These are phyloP conservation scores for Heliothis virescens DNA, from an alignment of 1,140 invertebrate genomes.

Conservation along the genomic window DNA sequence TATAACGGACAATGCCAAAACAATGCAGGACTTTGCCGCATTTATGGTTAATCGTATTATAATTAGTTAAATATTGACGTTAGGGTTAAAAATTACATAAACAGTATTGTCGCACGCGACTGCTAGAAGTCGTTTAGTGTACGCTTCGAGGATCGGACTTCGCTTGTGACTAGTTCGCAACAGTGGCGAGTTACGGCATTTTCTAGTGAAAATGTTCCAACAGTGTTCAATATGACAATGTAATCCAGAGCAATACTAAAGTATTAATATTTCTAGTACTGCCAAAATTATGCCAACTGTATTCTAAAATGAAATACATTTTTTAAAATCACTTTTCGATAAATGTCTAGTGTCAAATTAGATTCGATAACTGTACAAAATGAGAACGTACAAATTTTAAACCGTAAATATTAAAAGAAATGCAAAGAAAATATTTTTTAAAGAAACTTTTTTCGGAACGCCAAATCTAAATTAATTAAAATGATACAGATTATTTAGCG, in stretches of 20 bases:
- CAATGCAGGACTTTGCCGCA: slow-evolving; percentile 74
- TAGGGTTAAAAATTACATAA: slow-evolving; percentile 79
- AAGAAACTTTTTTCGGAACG: slow-evolving; percentile 84
- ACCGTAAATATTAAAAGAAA: slow-evolving; percentile 78
- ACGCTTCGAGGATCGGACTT: slow-evolving; percentile 73
- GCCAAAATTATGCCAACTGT: slow-evolving; percentile 85
- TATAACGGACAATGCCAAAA: slow-evolving; percentile 82
- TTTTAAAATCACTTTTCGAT: slow-evolving; percentile 81
- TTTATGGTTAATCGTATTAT: slow-evolving; percentile 82
- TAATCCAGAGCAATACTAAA: slow-evolving; percentile 86
- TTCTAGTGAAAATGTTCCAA: slow-evolving; percentile 69
- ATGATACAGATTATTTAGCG: slow-evolving; percentile 84
- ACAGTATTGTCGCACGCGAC: slow-evolving; percentile 81
- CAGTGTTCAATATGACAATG: slow-evolving; percentile 85
- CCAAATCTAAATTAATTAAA: slow-evolving; percentile 81
- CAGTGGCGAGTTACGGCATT: slow-evolving; percentile 60
- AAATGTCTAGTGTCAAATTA: slow-evolving; percentile 86
- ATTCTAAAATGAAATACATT: slow-evolving; percentile 79
- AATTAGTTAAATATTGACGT: slow-evolving; percentile 85
- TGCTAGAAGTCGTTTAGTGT: slow-evolving; percentile 69
- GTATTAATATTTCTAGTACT: slow-evolving; percentile 85
- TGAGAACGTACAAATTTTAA: slow-evolving; percentile 85
- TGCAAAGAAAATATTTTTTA: slow-evolving; percentile 85
- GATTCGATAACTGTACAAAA: slow-evolving; percentile 85
- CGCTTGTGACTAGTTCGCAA: slow-evolving; percentile 60